Evolutionary conservation across 1,140 invertebrate genomes (phyloP).

Genomic region (Hyphantria cunea): DNA sequence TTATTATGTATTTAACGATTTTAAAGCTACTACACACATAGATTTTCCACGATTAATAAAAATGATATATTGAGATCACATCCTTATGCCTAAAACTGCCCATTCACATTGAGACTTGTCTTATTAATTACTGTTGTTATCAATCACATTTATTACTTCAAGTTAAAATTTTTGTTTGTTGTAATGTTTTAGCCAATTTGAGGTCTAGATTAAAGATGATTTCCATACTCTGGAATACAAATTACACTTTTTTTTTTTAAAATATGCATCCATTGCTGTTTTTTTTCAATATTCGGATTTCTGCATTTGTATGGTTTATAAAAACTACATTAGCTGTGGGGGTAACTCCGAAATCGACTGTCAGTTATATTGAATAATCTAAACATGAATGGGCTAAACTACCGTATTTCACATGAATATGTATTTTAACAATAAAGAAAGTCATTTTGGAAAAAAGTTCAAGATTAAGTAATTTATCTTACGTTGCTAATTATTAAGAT

Average conservation of each 20-base stretch:
- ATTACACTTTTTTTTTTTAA: too few species aligned
- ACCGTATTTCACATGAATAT: slow-evolving; percentile 24
- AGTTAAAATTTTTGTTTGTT: too few species aligned
- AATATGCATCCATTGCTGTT: too few species aligned
- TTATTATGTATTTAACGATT: not conserved
- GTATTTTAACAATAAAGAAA: slow-evolving; percentile 6
- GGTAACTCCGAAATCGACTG: too few species aligned
- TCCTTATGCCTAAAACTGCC: slow-evolving; percentile 36
- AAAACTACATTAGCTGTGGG: too few species aligned
- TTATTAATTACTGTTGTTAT: too few species aligned
- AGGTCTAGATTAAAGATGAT: too few species aligned
- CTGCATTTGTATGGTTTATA: too few species aligned
- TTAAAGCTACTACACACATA: slow-evolving; percentile 38
- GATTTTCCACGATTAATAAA: slow-evolving; percentile 33
- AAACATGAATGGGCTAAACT: slow-evolving; percentile 14
- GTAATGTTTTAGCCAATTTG: too few species aligned
- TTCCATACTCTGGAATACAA: too few species aligned
- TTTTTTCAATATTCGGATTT: too few species aligned
- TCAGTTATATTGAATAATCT: not conserved
- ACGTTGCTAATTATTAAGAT: slow-evolving; percentile 4
- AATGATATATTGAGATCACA: slow-evolving; percentile 43
- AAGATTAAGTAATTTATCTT: slow-evolving; percentile 22
- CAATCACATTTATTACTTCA: too few species aligned
- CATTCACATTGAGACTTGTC: slow-evolving; percentile 6
- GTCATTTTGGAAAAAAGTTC: slow-evolving; percentile 11